Conservation (phyloP, 2,888 invertebrate genomes). For the Parnassius apollo region DNA sequence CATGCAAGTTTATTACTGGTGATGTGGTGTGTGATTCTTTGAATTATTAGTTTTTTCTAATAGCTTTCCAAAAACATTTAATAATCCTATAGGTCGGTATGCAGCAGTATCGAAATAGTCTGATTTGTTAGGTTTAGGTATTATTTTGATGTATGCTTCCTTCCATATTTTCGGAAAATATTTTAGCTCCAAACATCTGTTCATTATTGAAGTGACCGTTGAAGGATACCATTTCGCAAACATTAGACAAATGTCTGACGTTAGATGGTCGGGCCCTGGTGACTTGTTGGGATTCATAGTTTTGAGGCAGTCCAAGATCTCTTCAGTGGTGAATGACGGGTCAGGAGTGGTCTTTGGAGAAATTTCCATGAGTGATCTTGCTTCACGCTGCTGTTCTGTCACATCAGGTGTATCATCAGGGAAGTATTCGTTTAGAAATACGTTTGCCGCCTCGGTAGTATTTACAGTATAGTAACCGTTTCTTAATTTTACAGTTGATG, state of each 20-base stretch:
- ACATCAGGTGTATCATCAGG: constrained; percentile 21
- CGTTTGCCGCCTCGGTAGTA: constrained; percentile 24
- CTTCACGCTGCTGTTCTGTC: neutral
- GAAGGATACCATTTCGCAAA: neutral
- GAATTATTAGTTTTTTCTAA: too few relatives aligned
- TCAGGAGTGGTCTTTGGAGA: constrained; percentile 9
- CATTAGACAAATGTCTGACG: neutral
- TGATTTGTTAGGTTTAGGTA: constrained; percentile 34
- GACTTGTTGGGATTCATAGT: constrained; percentile 30
- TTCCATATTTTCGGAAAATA: constrained; percentile 31
- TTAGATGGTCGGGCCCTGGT: constrained; percentile 4
- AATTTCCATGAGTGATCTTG: neutral
- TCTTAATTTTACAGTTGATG: constrained; percentile 23
- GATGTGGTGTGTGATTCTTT: too few relatives aligned
- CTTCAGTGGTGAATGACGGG: constrained; percentile 25
- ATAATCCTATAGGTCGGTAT: constrained; percentile 35
- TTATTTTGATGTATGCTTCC: constrained; percentile 27
- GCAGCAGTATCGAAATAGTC: constrained; percentile 19
- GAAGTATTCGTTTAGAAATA: constrained; percentile 27
- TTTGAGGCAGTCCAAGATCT: constrained; percentile 21
- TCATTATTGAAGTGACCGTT: neutral
- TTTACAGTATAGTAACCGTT: constrained; percentile 23
- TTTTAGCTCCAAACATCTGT: constrained; percentile 18
- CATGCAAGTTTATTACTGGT: neutral
- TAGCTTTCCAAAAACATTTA: constrained; percentile 33